Evolutionary conservation across 2,113 vertebrate genomes (phyloP).

Genomic region (Casuarius casuarius): DNA sequence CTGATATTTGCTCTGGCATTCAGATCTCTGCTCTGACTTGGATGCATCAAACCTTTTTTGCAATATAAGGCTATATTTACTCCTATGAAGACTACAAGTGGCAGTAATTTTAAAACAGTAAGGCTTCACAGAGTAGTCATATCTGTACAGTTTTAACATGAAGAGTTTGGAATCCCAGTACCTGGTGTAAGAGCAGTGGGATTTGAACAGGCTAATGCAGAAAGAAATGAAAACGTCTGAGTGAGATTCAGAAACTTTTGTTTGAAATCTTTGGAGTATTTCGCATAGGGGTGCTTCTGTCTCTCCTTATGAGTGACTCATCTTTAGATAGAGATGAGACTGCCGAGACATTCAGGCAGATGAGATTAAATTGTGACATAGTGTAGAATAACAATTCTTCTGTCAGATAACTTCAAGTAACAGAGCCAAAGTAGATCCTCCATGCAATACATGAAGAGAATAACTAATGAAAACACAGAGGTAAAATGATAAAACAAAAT

Average conservation of each 20-base stretch:
- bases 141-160: neutral
- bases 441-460: neutral
- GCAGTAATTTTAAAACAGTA: neutral
- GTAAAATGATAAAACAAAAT: neutral
- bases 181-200: neutral
- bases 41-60: neutral
- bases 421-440: neutral
- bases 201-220: neutral
- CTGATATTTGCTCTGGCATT: neutral
- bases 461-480: neutral
- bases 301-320: neutral
- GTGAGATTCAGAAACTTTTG: neutral
- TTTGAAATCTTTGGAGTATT: neutral
- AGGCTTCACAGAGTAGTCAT: neutral
- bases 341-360: neutral
- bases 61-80: fast-evolving
- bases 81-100: neutral
- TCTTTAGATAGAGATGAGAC: neutral
- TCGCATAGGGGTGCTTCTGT: neutral
- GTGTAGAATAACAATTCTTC: neutral
- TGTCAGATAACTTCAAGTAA: neutral
- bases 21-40: neutral
- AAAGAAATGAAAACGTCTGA: neutral
- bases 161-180: neutral
- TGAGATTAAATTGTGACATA: neutral